Base-by-base conservation (phyloP, 2,797 vertebrate species). In the Scyliorhinus canicula region DNA sequence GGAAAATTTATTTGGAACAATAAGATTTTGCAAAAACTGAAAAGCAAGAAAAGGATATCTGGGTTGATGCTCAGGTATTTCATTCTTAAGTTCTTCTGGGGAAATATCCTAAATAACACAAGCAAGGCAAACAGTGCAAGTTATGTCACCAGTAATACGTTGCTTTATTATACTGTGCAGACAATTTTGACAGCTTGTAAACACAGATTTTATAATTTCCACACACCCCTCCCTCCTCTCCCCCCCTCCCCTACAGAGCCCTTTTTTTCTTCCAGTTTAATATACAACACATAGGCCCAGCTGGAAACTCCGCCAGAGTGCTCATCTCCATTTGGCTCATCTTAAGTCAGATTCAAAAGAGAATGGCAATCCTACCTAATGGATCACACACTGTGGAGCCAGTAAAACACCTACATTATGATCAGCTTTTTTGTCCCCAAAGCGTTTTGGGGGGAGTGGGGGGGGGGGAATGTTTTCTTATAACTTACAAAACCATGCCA, bases 21-120 rank as follows among this genome's bases (percentile, higher is more conserved):
- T n/a, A 65, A 57, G 52, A 93, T 19, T 55, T 63, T 21, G 35
- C 52, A 93, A 93, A n/a, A 93, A 65, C 3, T 40, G 40, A 60
- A 93, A 93, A 65, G 21, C 88, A 31, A 65, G 95, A 4, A 96
- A 98, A 98, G 98, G 98, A 98, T 98, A 98, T 98, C 98, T 97
- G 2, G 98, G 98, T 96, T 98, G 97, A 96, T 97, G 96, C 95
- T 98, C 98, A 0, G 98, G 98, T 19, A 98, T 97, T 52, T 98
- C 97, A 0, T 98, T 97, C 96, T 97, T 97, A 11, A 98, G 96
- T 5, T 97, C 97, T 95, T 98, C 98, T 5, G 96, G 97, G 95
- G 98, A 97, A 96, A 98, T 97, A 95, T 98, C 97, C 98, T 98
- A 91, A 95, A 96, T 95, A 52, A 74, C 69, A 9, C 5, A 21